Percentiles rank a stretch among this genome's conserved stretches.
phyloP scores from a whole-genome alignment of 2,113 vertebrate genomes.

The Papio anubis region DNA sequence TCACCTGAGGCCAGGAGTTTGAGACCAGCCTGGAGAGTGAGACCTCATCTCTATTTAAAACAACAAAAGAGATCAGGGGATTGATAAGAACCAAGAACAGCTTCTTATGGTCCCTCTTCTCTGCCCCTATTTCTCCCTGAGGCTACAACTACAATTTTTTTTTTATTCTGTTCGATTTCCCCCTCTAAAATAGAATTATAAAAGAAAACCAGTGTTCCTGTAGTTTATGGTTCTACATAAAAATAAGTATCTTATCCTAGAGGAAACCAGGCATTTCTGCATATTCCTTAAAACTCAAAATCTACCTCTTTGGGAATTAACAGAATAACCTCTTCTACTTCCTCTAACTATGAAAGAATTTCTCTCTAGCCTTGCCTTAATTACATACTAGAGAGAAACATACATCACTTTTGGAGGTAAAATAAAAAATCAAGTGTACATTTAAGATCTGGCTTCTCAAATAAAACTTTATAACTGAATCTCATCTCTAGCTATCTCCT shows the following conservation, averaged over 20 bases:
- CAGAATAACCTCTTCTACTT: background rate
- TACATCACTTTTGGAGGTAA: background rate
- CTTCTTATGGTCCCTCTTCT: background rate
- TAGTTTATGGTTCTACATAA: background rate
- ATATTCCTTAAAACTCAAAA: constrained; percentile 31
- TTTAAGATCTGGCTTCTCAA: constrained; percentile 34
- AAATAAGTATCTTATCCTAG: background rate
- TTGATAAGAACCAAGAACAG: background rate
- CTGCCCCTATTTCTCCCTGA: background rate
- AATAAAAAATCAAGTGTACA: background rate
- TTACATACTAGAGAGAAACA: constrained; percentile 23
- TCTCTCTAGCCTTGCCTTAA: constrained; percentile 9
- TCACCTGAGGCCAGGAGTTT: too few species aligned
- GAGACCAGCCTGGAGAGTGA: too few species aligned
- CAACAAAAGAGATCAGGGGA: rapidly evolving
- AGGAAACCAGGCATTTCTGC: background rate
- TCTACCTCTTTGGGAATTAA: constrained; percentile 11
- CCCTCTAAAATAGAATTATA: constrained; percentile 32
- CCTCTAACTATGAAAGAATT: background rate
- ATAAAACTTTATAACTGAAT: constrained; percentile 16
- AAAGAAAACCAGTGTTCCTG: constrained; percentile 42
- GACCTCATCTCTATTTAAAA: too few species aligned
- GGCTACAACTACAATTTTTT: constrained; percentile 22
- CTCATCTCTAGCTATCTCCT: background rate
- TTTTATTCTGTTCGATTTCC: background rate